A percentile compares a stretch with the other conserved stretches of the same genome.
Evolutionary conservation across 30 jellyfish, hydroid and myxozoan species (phyloP).

Genomic region (Aurelia sp.): DNA sequence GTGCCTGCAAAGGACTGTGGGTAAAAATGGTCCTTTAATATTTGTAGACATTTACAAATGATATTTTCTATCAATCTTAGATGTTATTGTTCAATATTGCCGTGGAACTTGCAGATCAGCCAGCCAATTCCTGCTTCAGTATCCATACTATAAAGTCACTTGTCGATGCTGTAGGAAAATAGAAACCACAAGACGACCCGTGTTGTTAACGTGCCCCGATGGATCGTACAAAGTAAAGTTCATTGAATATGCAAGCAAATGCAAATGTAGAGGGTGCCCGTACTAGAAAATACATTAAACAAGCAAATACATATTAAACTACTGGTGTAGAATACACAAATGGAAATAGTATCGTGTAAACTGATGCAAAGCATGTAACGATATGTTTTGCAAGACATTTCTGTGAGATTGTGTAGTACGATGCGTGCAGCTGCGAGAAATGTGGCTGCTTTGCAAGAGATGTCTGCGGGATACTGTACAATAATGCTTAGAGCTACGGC

Average conservation of each 20-base stretch:
- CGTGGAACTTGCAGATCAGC: conserved; percentile 87
- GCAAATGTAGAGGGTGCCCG: conserved; percentile 46
- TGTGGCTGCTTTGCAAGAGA: too few relatives aligned
- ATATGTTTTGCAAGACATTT: too few relatives aligned
- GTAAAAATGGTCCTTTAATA: background rate
- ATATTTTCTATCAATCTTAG: conserved; percentile 15
- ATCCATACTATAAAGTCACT: conserved; percentile 54
- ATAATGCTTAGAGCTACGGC: too few relatives aligned
- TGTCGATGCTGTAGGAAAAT: conserved; percentile 70
- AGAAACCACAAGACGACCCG: conserved; percentile 16
- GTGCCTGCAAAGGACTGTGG: background rate
- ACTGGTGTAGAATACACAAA: too few relatives aligned
- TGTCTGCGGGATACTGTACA: too few relatives aligned
- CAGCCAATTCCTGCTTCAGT: conserved; percentile 38
- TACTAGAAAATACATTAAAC: background rate
- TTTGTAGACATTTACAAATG: background rate
- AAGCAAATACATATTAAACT: too few relatives aligned
- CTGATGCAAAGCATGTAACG: too few relatives aligned
- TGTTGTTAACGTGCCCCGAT: conserved; percentile 54
- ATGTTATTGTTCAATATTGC: conserved; percentile 57
- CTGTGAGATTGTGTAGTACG: too few relatives aligned
- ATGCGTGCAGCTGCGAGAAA: too few relatives aligned
- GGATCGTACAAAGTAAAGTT: conserved; percentile 22
- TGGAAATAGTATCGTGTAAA: too few relatives aligned
- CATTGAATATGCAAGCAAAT: conserved; percentile 34